phyloP scores from a whole-genome alignment of 2,113 vertebrate species.

The Cranoglanis bouderius region DNA sequence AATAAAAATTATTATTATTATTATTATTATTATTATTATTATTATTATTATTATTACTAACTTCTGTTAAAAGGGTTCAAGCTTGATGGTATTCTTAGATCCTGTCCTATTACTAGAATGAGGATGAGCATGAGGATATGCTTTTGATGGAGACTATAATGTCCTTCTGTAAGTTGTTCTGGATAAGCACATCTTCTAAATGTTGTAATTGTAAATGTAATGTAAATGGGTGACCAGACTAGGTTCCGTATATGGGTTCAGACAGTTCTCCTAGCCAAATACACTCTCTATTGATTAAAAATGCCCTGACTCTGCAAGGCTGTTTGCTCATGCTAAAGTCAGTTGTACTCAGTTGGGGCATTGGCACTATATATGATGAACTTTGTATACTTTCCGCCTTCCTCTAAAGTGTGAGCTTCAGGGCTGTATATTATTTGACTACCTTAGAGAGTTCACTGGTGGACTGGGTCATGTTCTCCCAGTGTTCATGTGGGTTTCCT shows the following conservation, averaged over 20 bases:
- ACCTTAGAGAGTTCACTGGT: not conserved
- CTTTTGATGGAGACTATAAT: not conserved
- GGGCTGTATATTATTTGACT: not conserved
- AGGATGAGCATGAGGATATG: not conserved
- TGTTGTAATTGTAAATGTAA: not conserved
- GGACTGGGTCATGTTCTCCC: not conserved
- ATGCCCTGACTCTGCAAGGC: not conserved
- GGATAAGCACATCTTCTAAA: not conserved
- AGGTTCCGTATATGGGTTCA: not conserved
- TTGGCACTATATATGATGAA: not conserved
- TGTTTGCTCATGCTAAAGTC: not conserved
- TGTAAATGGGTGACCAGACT: not conserved
- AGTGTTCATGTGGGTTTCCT: not conserved
- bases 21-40: no score
- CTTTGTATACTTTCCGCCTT: not conserved
- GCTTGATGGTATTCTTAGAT: not conserved
- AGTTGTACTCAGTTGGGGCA: not conserved
- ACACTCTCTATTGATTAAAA: not conserved
- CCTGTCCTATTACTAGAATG: not conserved
- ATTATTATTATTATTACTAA: no score
- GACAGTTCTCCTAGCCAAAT: not conserved
- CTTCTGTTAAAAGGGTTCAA: not conserved
- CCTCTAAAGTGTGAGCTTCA: not conserved
- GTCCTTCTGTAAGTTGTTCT: not conserved
- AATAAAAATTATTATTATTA: no score